Evolutionary conservation across 2,113 vertebrate species (phyloP), one percentile per base, ranked within the genome.

Genomic region (Dipodomys merriami): DNA sequence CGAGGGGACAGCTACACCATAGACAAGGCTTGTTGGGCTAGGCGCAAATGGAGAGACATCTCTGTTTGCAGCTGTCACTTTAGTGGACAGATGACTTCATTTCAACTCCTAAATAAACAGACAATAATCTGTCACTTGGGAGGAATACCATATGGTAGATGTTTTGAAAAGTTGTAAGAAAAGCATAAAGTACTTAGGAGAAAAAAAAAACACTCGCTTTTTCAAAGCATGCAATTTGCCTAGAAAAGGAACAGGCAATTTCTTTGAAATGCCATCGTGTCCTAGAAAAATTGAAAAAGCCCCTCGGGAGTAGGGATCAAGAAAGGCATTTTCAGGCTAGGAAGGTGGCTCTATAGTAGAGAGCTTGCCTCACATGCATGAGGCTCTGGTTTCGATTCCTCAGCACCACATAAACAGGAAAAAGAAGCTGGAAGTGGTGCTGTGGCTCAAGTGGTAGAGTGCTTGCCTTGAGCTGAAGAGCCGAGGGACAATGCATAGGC

Each of bases 31-130:
- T 12, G 49, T 49, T 49, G 12, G 64, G 23, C 30, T 4, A 23
- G 67, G 35, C 60, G 92, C 83, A 25, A 60, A 93, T 73, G 77
- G 82, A 90, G 86, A 64, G 88, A 49, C 80, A 77, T 74, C 69
- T 46, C 83, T n/a, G 39, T 84, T 78, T 87, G 95, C 96, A 96
- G 91, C 95, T 96, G 96, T 94, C 96, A 96, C 79, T 87, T 83
- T 78, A 83, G 77, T 35, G 93, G 94, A 91, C 84, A 96, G 90
- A 97, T 96, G 93, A 96, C 94, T 97, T 96, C 94, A 95, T 96
- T 96, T 95, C 91, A 90, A 44, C 33, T 23, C 35, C 22, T 57
- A 80, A 91, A 96, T 78, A 89, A 95, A 93, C 30, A 83, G 86
- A 77, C 69, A 86, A 84, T 92, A 81, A 95, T 96, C 83, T 94